A percentile compares a stretch with the other conserved stretches of the same genome.
phyloP scores from a whole-genome alignment of 2,888 invertebrate genomes.

The Dilophus febrilis region DNA sequence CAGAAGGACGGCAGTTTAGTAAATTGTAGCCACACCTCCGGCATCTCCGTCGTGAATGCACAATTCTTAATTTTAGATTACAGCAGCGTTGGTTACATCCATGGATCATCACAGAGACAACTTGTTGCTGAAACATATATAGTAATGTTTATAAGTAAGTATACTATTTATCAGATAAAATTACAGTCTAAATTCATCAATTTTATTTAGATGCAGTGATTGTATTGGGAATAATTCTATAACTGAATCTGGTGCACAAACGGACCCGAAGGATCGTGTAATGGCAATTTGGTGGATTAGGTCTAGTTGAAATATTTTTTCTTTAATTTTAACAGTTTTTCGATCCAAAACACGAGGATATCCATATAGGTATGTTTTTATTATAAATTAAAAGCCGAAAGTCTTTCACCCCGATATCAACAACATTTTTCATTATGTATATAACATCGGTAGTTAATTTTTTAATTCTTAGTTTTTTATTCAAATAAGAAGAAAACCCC shows the following conservation, averaged over 20 bases:
- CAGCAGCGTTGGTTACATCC: slow-evolving; percentile 85
- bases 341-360: slow-evolving; percentile 97
- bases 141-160: slow-evolving; percentile 86
- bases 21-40: too few relatives aligned
- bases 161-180: too few relatives aligned
- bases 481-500: too few relatives aligned
- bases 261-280: slow-evolving; percentile 68
- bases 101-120: slow-evolving; percentile 91
- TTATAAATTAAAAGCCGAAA: too few relatives aligned
- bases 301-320: slow-evolving; percentile 86
- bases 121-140: slow-evolving; percentile 96
- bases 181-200: too few relatives aligned
- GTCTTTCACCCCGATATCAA: too few relatives aligned
- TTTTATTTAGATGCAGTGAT: slow-evolving; percentile 63
- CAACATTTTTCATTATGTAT: too few relatives aligned
- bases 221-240: slow-evolving; percentile 84
- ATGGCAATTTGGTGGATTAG: slow-evolving; percentile 76
- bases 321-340: slow-evolving; percentile 86
- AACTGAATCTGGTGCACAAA: slow-evolving; percentile 69
- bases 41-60: too few relatives aligned
- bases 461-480: too few relatives aligned
- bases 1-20: too few relatives aligned
- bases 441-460: too few relatives aligned
- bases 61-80: too few relatives aligned
- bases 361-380: slow-evolving; percentile 89